Percentiles rank a stretch among this genome's conserved stretches.
Evolutionary conservation across 2,113 vertebrate genomes (phyloP).

Genomic region (Crotalus tigris): DNA sequence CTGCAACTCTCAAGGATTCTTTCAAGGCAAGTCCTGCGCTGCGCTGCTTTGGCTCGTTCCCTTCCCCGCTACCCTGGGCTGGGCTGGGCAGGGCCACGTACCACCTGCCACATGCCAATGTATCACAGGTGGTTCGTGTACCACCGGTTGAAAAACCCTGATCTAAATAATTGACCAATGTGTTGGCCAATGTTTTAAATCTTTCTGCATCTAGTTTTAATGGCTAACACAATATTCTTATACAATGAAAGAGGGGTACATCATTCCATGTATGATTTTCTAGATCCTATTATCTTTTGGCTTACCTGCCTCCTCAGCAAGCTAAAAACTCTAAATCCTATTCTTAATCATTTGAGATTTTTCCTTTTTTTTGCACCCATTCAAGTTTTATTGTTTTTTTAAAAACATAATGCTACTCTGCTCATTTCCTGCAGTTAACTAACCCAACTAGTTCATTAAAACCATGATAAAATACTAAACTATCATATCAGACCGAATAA

Average conservation of each 20-base stretch:
- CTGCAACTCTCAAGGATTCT: too few relatives aligned
- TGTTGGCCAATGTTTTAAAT: background rate
- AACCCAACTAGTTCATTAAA: background rate
- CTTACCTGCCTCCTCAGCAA: background rate
- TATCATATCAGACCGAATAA: background rate
- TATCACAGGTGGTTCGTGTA: too few relatives aligned
- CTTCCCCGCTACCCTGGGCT: too few relatives aligned
- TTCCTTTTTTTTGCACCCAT: background rate
- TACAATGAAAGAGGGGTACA: background rate
- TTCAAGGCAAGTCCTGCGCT: too few relatives aligned
- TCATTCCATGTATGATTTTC: background rate
- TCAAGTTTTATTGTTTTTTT: background rate
- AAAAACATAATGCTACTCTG: background rate
- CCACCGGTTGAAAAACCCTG: too few relatives aligned
- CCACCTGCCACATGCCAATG: too few relatives aligned
- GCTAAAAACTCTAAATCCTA: background rate
- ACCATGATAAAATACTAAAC: background rate
- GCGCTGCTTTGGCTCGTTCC: too few relatives aligned
- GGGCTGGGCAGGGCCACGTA: too few relatives aligned
- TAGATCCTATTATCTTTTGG: background rate
- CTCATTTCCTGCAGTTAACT: background rate
- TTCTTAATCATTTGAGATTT: background rate
- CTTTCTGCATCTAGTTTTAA: background rate
- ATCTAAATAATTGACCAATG: background rate
- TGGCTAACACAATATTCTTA: background rate